Percentiles rank a stretch among this genome's conserved stretches.
Evolutionary conservation across 1,140 invertebrate species (phyloP).

Genomic region (Solenopsis fugax): DNA sequence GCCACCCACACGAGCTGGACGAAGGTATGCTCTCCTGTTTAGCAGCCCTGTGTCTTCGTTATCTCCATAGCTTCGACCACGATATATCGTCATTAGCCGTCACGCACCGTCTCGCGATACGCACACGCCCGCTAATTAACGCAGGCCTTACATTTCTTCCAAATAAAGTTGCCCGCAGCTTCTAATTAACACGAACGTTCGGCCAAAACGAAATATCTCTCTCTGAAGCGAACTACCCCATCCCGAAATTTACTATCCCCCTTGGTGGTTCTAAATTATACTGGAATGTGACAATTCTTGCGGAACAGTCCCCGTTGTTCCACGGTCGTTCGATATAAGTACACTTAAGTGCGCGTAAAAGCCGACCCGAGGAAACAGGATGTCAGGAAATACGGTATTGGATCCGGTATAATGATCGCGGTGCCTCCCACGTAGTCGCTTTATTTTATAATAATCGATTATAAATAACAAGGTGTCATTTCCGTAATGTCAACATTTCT

Average conservation of each 20-base stretch:
- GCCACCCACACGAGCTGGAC: not conserved
- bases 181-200: conserved; percentile 51
- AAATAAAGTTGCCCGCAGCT: conserved; percentile 47
- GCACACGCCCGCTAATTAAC: conserved; percentile 62
- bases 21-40: not conserved
- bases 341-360: conserved; percentile 19
- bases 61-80: conserved; percentile 39
- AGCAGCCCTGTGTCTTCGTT: conserved; percentile 31
- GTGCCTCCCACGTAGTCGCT: not conserved
- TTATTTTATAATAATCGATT: conserved; percentile 40
- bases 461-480: conserved; percentile 47
- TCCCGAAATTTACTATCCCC: conserved; percentile 14
- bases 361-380: conserved; percentile 32
- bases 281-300: conserved; percentile 31
- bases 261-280: conserved; percentile 19
- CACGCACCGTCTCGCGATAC: conserved; percentile 56
- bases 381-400: conserved; percentile 22
- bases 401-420: conserved; percentile 37
- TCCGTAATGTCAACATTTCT: conserved; percentile 42
- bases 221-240: not conserved
- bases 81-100: conserved; percentile 61
- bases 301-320: not conserved
- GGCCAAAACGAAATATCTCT: conserved; percentile 16
- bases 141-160: conserved; percentile 50
- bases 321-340: not conserved